phyloP scores from a whole-genome alignment of 2,888 invertebrate genomes.

The Andrena dorsata region DNA sequence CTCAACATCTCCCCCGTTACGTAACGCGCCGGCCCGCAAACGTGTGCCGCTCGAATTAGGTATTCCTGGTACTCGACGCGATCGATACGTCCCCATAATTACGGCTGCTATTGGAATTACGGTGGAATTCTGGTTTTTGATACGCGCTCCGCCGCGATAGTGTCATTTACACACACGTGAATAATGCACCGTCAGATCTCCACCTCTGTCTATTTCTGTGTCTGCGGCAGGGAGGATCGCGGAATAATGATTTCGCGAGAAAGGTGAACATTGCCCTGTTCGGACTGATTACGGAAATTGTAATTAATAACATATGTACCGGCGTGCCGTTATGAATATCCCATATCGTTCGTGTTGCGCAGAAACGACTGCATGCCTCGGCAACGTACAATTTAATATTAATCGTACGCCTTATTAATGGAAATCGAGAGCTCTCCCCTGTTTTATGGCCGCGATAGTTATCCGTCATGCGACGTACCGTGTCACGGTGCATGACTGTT shows the following conservation, averaged over 20 bases:
- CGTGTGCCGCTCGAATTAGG: constrained; percentile 39
- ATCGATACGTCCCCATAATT: constrained; percentile 50
- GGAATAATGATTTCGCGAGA: not conserved
- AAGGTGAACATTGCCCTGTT: not conserved
- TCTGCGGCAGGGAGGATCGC: not conserved
- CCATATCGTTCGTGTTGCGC: not conserved
- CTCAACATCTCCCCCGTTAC: constrained; percentile 58
- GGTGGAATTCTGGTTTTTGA: constrained; percentile 21
- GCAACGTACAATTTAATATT: constrained; percentile 28
- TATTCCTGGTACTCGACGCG: constrained; percentile 28
- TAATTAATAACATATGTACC: constrained; percentile 16
- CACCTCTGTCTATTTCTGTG: not conserved
- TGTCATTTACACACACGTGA: not conserved
- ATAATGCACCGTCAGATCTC: not conserved
- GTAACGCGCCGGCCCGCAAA: constrained; percentile 36
- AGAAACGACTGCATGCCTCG: not conserved
- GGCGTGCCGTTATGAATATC: constrained; percentile 1
- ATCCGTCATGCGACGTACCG: constrained; percentile 47
- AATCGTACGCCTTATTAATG: constrained; percentile 34
- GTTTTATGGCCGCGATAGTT: constrained; percentile 37
- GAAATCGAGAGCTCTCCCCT: constrained; percentile 8
- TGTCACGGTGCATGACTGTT: constrained; percentile 55
- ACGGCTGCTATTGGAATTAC: constrained; percentile 6
- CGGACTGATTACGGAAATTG: not conserved
- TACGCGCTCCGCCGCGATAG: not conserved